These are phyloP conservation scores for rat (Rattus norvegicus) DNA, from an alignment of 2,113 vertebrate species.

Conservation along the genomic window DNA sequence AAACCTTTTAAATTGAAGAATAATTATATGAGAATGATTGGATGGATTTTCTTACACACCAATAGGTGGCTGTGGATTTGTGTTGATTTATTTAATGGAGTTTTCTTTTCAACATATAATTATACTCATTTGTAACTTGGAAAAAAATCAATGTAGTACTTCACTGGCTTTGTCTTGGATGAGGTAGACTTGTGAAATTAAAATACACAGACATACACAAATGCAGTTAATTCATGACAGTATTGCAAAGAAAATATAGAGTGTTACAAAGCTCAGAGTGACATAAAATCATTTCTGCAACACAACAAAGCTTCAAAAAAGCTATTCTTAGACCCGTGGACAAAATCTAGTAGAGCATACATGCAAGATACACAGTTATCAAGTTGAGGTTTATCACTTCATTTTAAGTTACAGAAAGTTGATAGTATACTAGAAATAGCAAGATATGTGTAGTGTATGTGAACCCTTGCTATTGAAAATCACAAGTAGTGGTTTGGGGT, in stretches of 20 bases:
- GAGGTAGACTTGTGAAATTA: background rate
- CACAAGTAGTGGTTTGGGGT: background rate
- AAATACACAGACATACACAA: conserved; percentile 65
- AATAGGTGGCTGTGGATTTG: conserved; percentile 37
- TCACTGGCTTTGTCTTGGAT: conserved; percentile 65
- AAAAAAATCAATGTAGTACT: conserved; percentile 77
- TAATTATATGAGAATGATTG: background rate
- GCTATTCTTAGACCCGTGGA: background rate
- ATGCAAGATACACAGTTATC: conserved; percentile 76
- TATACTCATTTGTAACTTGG: conserved; percentile 82
- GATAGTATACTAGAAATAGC: conserved; percentile 43
- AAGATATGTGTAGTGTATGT: background rate
- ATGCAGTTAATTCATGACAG: conserved; percentile 69
- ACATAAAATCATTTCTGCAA: conserved; percentile 79
- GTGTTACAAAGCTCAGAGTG: conserved; percentile 77
- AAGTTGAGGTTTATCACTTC: conserved; percentile 70
- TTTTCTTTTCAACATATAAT: conserved; percentile 72
- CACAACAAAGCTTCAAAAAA: conserved; percentile 52
- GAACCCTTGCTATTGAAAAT: background rate
- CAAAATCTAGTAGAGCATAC: conserved; percentile 67
- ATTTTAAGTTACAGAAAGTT: conserved; percentile 68
- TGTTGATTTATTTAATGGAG: background rate
- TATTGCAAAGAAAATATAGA: conserved; percentile 77
- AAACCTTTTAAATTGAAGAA: conserved; percentile 51
- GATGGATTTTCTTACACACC: conserved; percentile 24